These are phyloP conservation scores for Candidula unifasciata DNA, from an alignment of 2,888 invertebrate genomes.

Conservation along the genomic window DNA sequence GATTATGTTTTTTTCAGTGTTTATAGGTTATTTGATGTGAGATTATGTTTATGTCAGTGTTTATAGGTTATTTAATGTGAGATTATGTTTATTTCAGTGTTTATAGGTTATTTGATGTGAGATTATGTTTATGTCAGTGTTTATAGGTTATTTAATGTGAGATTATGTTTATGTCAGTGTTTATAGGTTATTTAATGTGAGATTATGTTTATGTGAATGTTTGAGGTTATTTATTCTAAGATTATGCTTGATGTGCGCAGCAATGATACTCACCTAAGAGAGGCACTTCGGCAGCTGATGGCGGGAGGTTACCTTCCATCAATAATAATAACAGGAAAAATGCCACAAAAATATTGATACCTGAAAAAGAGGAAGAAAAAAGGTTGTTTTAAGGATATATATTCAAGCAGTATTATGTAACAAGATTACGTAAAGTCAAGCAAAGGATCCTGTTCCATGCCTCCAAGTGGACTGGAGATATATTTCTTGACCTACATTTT, in stretches of 20 bases:
- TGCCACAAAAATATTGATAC: constrained; percentile 76
- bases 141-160: background rate
- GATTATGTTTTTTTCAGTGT: background rate
- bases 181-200: background rate
- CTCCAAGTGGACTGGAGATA: too few species aligned
- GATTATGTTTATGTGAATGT: background rate
- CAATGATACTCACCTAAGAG: constrained; percentile 68
- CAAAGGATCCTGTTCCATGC: too few species aligned
- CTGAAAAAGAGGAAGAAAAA: too few species aligned
- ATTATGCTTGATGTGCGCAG: background rate
- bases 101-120: too few species aligned
- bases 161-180: background rate
- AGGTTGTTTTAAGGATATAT: too few species aligned
- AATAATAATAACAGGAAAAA: constrained; percentile 74
- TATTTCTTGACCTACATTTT: too few species aligned
- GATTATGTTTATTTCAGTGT: background rate
- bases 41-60: background rate
- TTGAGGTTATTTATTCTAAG: background rate
- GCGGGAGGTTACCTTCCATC: constrained; percentile 73
- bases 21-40: too few species aligned
- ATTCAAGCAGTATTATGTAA: too few species aligned
- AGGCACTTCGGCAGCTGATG: constrained; percentile 71
- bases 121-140: background rate
- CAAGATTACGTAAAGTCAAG: too few species aligned
- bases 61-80: background rate